phyloP scores from a whole-genome alignment of 2,888 invertebrate species.

The Belgica antarctica region DNA sequence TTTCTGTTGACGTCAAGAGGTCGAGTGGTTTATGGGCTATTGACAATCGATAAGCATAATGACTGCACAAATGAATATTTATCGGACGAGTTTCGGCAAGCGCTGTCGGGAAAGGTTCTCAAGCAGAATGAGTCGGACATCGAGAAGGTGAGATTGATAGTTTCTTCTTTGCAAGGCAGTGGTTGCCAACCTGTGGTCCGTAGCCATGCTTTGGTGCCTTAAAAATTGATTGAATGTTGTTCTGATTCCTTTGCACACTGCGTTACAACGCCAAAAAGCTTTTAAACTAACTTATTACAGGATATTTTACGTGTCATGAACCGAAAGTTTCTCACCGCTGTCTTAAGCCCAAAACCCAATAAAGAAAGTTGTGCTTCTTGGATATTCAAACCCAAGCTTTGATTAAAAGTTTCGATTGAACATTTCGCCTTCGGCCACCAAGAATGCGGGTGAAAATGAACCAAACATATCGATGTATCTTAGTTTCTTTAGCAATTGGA shows the following conservation, averaged over 20 bases:
- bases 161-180: conserved; percentile 2
- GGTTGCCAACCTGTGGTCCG: neutral
- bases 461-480: conserved; percentile 3
- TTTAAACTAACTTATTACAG: too few species aligned
- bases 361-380: too few species aligned
- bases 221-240: neutral
- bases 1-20: conserved; percentile 59
- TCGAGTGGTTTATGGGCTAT: conserved; percentile 52
- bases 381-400: too few species aligned
- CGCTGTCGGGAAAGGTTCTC: conserved; percentile 51
- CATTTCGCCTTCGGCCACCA: too few species aligned
- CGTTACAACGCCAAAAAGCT: too few species aligned
- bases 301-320: too few species aligned
- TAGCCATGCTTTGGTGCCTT: too few species aligned
- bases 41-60: conserved; percentile 34
- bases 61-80: conserved; percentile 46
- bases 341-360: too few species aligned
- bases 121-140: conserved; percentile 59
- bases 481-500: neutral
- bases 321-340: too few species aligned
- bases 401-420: too few species aligned
- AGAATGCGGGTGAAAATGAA: too few species aligned
- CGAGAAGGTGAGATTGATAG: conserved; percentile 57
- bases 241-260: neutral
- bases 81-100: conserved; percentile 47